phyloP scores from a whole-genome alignment of 1,140 invertebrate species.

The Monomorium pharaonis region DNA sequence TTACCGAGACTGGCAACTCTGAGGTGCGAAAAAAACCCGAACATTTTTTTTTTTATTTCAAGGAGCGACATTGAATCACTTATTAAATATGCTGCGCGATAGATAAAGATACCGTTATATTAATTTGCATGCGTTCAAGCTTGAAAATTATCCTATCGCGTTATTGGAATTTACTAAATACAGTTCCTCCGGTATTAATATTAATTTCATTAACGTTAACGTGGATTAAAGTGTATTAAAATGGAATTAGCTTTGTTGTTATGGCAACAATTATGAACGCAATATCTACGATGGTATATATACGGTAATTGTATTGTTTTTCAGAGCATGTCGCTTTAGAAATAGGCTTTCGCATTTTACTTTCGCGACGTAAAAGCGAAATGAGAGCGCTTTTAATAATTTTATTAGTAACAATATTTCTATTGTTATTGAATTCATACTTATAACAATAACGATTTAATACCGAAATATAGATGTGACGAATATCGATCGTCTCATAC shows the following conservation, averaged over 20 bases:
- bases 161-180: neutral
- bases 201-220: neutral
- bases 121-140: neutral
- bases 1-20: neutral
- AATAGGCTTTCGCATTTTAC: neutral
- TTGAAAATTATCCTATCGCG: neutral
- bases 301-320: neutral
- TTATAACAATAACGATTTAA: neutral
- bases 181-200: neutral
- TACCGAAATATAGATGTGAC: conserved; percentile 6
- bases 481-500: conserved; percentile 55
- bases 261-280: neutral
- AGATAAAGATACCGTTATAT: neutral
- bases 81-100: neutral
- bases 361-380: neutral
- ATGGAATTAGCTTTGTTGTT: neutral
- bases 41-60: neutral
- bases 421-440: conserved; percentile 12
- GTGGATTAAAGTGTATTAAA: neutral
- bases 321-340: neutral
- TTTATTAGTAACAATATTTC: conserved; percentile 4
- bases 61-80: neutral
- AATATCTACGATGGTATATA: neutral
- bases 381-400: neutral
- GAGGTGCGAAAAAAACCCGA: neutral